Conservation (phyloP, 2,113 vertebrate genomes). For the Isichthys henryi region DNA sequence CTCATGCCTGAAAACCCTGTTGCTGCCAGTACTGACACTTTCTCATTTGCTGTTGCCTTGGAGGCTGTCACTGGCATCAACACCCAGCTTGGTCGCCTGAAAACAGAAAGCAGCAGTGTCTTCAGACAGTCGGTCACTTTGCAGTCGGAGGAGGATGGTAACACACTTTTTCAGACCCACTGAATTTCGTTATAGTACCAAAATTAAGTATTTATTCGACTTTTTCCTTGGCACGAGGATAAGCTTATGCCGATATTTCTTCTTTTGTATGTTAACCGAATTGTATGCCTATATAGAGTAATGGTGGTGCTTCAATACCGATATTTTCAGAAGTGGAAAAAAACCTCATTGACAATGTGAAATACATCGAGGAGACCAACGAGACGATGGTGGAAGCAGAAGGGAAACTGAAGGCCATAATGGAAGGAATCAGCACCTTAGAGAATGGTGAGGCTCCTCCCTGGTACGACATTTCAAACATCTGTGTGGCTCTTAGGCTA, state of each 20-base stretch:
- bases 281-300: background rate
- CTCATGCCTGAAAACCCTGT: too few species aligned
- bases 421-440: conserved; percentile 58
- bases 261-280: background rate
- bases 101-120: conserved; percentile 66
- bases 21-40: background rate
- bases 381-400: conserved; percentile 58
- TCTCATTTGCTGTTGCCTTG: conserved; percentile 15
- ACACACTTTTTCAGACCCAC: background rate
- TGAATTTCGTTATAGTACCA: background rate
- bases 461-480: background rate
- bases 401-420: conserved; percentile 55
- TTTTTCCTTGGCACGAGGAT: background rate
- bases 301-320: background rate
- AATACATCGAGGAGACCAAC: conserved; percentile 67
- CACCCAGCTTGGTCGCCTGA: conserved; percentile 68
- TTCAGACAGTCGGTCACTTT: conserved; percentile 67
- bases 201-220: background rate
- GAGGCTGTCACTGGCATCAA: conserved; percentile 74
- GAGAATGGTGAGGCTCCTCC: conserved; percentile 61
- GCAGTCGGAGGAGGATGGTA: conserved; percentile 58
- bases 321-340: conserved; percentile 54
- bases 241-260: background rate
- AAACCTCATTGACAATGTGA: conserved; percentile 58
- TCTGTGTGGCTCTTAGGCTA: background rate